These are phyloP conservation scores for Scaptomyza parva DNA, from an alignment of 2,888 invertebrate species.

Conservation along the genomic window DNA sequence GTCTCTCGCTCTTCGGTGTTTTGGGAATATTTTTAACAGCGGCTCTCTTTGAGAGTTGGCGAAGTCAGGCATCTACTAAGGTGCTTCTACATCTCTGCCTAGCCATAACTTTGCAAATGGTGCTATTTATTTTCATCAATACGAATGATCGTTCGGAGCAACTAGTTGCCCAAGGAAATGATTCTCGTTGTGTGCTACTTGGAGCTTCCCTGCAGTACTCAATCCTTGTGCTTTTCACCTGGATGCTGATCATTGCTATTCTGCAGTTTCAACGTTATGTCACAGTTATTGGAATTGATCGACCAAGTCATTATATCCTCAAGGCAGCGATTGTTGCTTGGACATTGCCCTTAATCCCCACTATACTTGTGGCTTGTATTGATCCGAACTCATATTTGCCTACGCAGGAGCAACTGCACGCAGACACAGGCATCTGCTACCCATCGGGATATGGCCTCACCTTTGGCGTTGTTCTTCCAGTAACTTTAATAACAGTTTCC, in stretches of 20 bases:
- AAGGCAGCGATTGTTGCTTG: conserved; percentile 89
- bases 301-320: conserved; percentile 87
- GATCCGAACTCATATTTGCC: conserved; percentile 86
- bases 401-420: conserved; percentile 52
- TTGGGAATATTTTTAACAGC: conserved; percentile 87
- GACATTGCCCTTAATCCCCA: conserved; percentile 87
- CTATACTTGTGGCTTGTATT: conserved; percentile 84
- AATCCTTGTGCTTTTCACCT: conserved; percentile 88
- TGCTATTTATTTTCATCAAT: conserved; percentile 83
- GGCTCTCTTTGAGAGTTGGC: conserved; percentile 87
- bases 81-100: conserved; percentile 88
- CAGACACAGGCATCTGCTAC: conserved; percentile 85
- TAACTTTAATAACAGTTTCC: conserved; percentile 85
- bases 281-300: conserved; percentile 87
- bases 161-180: conserved; percentile 39
- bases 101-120: conserved; percentile 87
- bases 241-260: conserved; percentile 90
- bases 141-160: conserved; percentile 72
- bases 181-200: conserved; percentile 86
- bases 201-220: conserved; percentile 89
- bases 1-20: conserved; percentile 87
- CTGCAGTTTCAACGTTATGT: conserved; percentile 90
- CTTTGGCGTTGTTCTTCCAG: conserved; percentile 86
- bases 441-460: conserved; percentile 86
- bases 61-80: conserved; percentile 88